These are phyloP conservation scores for Daboia siamensis DNA, from an alignment of 2,113 vertebrate species.

Conservation along the genomic window DNA sequence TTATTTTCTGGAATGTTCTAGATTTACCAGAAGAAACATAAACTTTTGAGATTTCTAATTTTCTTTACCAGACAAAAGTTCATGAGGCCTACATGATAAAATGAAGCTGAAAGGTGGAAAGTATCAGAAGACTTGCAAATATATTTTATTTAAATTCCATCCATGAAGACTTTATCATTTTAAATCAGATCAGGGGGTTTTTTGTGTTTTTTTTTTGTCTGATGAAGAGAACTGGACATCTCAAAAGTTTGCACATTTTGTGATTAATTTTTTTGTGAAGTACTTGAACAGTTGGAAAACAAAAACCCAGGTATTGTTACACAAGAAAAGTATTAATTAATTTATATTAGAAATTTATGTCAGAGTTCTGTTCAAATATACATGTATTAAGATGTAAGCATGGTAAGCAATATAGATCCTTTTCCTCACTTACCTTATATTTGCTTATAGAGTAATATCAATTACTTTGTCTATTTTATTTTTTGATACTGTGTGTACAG, in stretches of 20 bases:
- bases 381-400: neutral
- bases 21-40: neutral
- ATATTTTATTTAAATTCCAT: neutral
- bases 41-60: neutral
- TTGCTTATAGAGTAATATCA: neutral
- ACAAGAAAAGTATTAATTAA: neutral
- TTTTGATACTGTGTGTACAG: neutral
- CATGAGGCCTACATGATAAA: neutral
- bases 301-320: neutral
- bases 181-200: neutral
- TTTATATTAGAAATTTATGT: neutral
- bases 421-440: neutral
- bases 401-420: neutral
- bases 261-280: neutral
- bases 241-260: neutral
- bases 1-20: neutral
- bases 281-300: neutral
- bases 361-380: neutral
- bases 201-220: neutral
- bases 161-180: neutral
- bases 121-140: neutral
- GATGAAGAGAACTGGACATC: neutral
- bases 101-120: neutral
- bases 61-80: neutral
- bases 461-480: neutral